A percentile compares a stretch with the other conserved stretches of the same genome.
Conservation (phyloP, 2,888 invertebrate genomes). For the Panorpa germanica region DNA sequence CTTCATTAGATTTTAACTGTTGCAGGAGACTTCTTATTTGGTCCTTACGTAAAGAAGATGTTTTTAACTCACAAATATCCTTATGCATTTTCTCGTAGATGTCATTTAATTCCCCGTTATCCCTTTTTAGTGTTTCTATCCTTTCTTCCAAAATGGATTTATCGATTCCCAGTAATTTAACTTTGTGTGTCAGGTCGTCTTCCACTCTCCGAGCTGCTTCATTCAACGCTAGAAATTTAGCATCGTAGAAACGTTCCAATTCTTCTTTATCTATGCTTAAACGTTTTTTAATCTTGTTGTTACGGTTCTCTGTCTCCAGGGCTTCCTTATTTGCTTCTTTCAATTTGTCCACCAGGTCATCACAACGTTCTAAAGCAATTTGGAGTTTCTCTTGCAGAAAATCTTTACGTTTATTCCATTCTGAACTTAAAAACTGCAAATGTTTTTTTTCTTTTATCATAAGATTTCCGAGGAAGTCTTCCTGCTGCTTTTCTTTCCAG, state of each 20-base stretch:
- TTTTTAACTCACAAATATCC: no score
- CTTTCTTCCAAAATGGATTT: constrained; percentile 23
- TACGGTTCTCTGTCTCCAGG: no score
- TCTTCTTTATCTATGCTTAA: no score
- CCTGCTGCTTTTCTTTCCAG: constrained; percentile 52
- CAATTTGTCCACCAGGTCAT: constrained; percentile 34
- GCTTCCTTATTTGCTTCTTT: constrained; percentile 37
- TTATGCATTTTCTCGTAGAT: no score
- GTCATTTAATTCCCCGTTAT: constrained; percentile 21
- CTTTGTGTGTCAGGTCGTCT: constrained; percentile 31
- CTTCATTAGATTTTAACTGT: constrained; percentile 21
- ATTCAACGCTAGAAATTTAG: constrained; percentile 33
- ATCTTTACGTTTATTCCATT: constrained; percentile 31
- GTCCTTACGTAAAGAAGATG: no score
- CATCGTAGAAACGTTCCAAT: constrained; percentile 32
- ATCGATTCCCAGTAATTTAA: constrained; percentile 27
- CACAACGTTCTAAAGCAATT: constrained; percentile 36
- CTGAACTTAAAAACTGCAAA: constrained; percentile 26
- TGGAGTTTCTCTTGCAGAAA: constrained; percentile 35
- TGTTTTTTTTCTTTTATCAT: constrained; percentile 38
- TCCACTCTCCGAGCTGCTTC: constrained; percentile 35
- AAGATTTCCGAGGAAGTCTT: no score
- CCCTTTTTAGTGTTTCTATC: constrained; percentile 22
- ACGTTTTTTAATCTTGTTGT: no score
- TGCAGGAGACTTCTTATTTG: no score